A percentile compares a stretch with the other conserved stretches of the same genome.
These are phyloP conservation scores for Sarotherodon lohbergeri DNA, from an alignment of 2,113 vertebrate genomes.

Conservation along the genomic window DNA sequence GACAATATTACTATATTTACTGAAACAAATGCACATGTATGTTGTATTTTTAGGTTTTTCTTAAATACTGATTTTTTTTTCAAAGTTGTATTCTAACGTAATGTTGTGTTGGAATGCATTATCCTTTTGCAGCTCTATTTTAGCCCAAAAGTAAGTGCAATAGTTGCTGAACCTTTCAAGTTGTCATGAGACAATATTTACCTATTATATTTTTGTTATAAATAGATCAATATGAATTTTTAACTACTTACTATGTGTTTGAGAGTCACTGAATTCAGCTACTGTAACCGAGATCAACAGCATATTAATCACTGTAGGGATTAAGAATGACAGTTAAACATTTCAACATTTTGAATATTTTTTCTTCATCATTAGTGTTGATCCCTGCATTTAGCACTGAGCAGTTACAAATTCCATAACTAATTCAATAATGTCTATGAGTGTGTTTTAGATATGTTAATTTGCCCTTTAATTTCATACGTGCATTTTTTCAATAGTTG, in stretches of 20 bases:
- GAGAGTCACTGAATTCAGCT: neutral
- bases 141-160: neutral
- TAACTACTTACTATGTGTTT: neutral
- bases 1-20: neutral
- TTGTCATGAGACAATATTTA: neutral
- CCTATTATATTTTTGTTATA: accelerated
- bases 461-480: no score
- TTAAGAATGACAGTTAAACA: neutral
- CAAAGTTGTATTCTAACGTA: neutral
- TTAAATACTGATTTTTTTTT: neutral
- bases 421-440: accelerated
- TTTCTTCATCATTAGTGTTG: neutral
- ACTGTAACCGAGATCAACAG: neutral
- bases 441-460: neutral
- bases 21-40: neutral
- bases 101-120: accelerated
- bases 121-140: neutral
- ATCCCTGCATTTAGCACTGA: neutral
- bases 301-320: neutral
- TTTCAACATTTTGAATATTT: accelerated
- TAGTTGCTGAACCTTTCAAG: accelerated
- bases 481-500: no score
- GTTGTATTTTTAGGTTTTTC: neutral
- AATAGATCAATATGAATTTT: neutral
- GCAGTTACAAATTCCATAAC: neutral